phyloP scores from a whole-genome alignment of 2,113 vertebrate species.

The Amia ocellicauda region DNA sequence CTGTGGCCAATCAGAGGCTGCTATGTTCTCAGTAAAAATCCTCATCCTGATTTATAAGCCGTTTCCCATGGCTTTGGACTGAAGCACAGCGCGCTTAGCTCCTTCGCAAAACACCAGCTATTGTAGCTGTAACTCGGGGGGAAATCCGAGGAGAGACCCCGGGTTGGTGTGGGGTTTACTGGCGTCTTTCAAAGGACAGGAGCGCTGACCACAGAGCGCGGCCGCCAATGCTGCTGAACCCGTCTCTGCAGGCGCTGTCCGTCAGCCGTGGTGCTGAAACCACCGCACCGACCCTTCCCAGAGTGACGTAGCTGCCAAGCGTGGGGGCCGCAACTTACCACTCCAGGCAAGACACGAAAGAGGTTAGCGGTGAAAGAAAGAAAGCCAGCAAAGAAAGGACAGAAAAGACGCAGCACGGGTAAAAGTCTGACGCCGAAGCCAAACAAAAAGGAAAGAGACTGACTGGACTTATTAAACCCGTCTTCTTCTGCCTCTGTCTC shows the following conservation, averaged over 20 bases:
- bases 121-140: neutral
- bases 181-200: slow-evolving; percentile 8
- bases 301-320: slow-evolving; percentile 42
- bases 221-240: slow-evolving; percentile 26
- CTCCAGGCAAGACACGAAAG: neutral
- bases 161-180: slow-evolving; percentile 26
- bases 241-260: slow-evolving; percentile 49
- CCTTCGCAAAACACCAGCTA: neutral
- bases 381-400: neutral
- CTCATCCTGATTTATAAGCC: slow-evolving; percentile 43
- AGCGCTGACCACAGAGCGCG: slow-evolving; percentile 17
- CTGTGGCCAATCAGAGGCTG: slow-evolving; percentile 59
- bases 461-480: slow-evolving; percentile 35
- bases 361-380: neutral
- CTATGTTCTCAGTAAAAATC: slow-evolving; percentile 44
- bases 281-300: slow-evolving; percentile 34
- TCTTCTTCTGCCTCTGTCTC: slow-evolving; percentile 37
- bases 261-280: slow-evolving; percentile 50
- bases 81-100: neutral
- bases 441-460: slow-evolving; percentile 33
- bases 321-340: neutral
- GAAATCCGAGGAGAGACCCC: slow-evolving; percentile 2
- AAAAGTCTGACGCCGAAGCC: slow-evolving; percentile 2
- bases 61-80: slow-evolving; percentile 31
- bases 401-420: neutral